Base-by-base conservation (phyloP, 2,888 invertebrate genomes). In the Arctia plantaginis region DNA sequence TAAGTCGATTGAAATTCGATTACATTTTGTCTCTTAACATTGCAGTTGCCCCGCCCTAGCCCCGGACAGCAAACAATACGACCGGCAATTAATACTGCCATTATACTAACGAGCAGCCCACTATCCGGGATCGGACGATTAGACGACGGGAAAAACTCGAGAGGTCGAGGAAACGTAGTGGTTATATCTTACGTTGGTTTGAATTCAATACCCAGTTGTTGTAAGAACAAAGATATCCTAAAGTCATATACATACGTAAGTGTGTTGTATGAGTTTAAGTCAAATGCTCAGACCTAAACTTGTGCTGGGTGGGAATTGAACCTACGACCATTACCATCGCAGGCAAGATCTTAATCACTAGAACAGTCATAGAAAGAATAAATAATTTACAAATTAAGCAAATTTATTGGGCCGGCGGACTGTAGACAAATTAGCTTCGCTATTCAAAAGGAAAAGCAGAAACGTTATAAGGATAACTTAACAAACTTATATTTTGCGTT, bases 1-100 rank as follows among this genome's bases (percentile, higher is more conserved):
- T 18, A 67, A 18, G 74, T 35, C 66, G 66, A 70, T 62, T 72
- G 47, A 55, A 65, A 76, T 71, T 75, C 69, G 76, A 77, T 73
- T 75, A 72, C 23, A 74, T 75, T 79, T 77, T 71, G 75, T 76
- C 79, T 76, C 55, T 74, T 72, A 47, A 20, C 79, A 77, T 64
- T 72, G 67, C 71, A 71, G 71, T 68, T 69, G 70, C 80, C 71
- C 84, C 70, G 65, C 77, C 30, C 77, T 76, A 84, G n/a, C 82
- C 85, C 83, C 83, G 86, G 86, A 86, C 82, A 80, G 86, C 88
- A 88, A 88, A 90, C 90, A 90, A 89, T 90, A 88, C 89, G 85
- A 86, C 82, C 86, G 86, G 90, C 93, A 92, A 92, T 93, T 93
- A 93, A 93, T 93, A 91, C 92, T 81, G 85, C 90, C 90, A 92